Percentiles rank a stretch among this genome's conserved stretches.
Evolutionary conservation across 2,888 invertebrate species (phyloP).

Genomic region (Volucella inflata): DNA sequence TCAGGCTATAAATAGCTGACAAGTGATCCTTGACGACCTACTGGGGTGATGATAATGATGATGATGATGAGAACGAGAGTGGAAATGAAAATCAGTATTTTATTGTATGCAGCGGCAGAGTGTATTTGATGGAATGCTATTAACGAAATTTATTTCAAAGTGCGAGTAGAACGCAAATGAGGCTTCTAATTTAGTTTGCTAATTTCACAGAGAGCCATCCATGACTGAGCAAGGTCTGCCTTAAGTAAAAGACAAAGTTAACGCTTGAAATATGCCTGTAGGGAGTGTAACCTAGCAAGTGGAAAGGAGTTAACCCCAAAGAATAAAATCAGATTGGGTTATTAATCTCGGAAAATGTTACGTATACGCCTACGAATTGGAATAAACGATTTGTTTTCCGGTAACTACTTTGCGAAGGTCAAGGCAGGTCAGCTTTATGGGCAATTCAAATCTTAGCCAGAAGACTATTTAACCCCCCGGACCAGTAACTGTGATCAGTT

Average conservation of each 20-base stretch:
- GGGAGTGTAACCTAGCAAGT: no score
- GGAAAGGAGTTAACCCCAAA: no score
- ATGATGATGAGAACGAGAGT: not conserved
- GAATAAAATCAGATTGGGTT: no score
- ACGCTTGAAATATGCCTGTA: no score
- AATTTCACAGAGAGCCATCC: not conserved
- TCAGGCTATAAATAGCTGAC: constrained; percentile 41
- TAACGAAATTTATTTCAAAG: constrained; percentile 5
- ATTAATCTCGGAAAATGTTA: not conserved
- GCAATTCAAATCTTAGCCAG: no score
- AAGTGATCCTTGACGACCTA: constrained; percentile 27
- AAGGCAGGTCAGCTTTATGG: no score
- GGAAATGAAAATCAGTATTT: not conserved
- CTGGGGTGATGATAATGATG: constrained; percentile 43
- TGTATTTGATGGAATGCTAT: constrained; percentile 13
- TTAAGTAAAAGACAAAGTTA: not conserved
- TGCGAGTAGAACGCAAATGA: constrained; percentile 1
- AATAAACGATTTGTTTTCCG: no score
- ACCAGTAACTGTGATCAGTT: no score
- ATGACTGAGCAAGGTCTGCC: not conserved
- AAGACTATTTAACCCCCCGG: no score
- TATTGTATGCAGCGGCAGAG: not conserved
- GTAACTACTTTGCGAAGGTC: no score
- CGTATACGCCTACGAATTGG: constrained; percentile 9
- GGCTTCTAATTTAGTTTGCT: not conserved